Evolutionary conservation across 2,888 invertebrate species (phyloP), one percentile per base, ranked within the genome.

Genomic region (Drosophila quinaria): DNA sequence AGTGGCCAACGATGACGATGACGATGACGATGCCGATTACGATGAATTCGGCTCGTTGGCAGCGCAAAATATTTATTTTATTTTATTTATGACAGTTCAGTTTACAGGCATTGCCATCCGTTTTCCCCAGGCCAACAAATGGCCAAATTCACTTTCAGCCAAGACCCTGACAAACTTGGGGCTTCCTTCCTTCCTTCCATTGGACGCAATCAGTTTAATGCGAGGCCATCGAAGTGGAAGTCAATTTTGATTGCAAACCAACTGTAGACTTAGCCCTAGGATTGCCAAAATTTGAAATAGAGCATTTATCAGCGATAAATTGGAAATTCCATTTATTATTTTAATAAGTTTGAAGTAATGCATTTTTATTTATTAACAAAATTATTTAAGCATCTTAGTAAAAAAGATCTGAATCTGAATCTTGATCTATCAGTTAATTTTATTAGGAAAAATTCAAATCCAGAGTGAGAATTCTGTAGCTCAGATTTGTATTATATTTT

Each of bases 71-170:
- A 76, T 76, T 77, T 76, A 73, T 70, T 77, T 76, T 76, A 76
- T 76, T 76, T 76, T 76, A 76, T 76, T 76, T 76, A 76, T 77
- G 76, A 76, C 74, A 76, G 73, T 65, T 70, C 78, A 60, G 75
- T 62, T 76, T 76, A 69, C 54, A 76, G 75, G 63, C 69, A 39
- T 46, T 15, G 35, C 41, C 55, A 47, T 55, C 47, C 47, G 35
- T 13, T 46, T 46, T 55, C 11, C 11, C 8, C 13, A 11, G 3
- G 3, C 41, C 41, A 19, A 31, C 19, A 74, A 74, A 74, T 74
- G 60, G 56, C 65, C 47, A 62, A 66, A 74, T 66, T 75, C 76
- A 74, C 71, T 74, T 75, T 76, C 77, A 58, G 77, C 49, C 60
- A 39, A 39, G 60, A 35, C 60, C 60, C 56, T 47, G 54, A 37